These are phyloP conservation scores for Capreolus pygargus DNA, from an alignment of 2,113 vertebrate species.

Conservation along the genomic window DNA sequence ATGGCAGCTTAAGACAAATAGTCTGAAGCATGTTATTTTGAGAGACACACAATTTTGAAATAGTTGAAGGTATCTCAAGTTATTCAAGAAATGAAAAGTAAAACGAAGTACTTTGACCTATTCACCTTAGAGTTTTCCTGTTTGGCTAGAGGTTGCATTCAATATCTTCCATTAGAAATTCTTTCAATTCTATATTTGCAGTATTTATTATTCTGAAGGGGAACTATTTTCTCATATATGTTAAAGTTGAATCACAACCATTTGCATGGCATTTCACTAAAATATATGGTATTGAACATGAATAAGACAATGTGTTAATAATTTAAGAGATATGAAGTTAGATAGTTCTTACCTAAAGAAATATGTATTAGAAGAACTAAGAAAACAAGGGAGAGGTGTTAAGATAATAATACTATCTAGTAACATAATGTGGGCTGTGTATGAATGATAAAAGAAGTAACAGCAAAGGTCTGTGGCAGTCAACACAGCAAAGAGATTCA, in stretches of 20 bases:
- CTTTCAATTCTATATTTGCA: not conserved
- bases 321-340: not conserved
- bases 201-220: not conserved
- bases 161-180: conserved; percentile 1
- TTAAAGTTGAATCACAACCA: not conserved
- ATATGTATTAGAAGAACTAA: not conserved
- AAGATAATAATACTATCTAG: not conserved
- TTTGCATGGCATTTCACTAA: conserved; percentile 13
- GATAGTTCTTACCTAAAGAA: not conserved
- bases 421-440: not conserved
- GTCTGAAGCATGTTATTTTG: conserved; percentile 57
- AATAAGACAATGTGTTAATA: not conserved
- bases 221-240: not conserved
- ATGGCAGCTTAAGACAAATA: conserved; percentile 52
- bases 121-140: not conserved
- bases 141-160: conserved; percentile 7
- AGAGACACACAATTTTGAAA: conserved; percentile 50
- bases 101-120: not conserved
- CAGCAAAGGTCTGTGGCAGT: not conserved
- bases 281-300: not conserved
- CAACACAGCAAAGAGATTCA: not conserved
- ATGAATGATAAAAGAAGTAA: not conserved
- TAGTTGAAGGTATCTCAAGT: conserved; percentile 48
- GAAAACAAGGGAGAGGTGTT: not conserved
- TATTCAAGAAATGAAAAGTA: conserved; percentile 41